Percentiles rank a stretch among this genome's conserved stretches.
phyloP scores from a whole-genome alignment of 2,113 vertebrate species.

The Gymnobelideus leadbeateri region DNA sequence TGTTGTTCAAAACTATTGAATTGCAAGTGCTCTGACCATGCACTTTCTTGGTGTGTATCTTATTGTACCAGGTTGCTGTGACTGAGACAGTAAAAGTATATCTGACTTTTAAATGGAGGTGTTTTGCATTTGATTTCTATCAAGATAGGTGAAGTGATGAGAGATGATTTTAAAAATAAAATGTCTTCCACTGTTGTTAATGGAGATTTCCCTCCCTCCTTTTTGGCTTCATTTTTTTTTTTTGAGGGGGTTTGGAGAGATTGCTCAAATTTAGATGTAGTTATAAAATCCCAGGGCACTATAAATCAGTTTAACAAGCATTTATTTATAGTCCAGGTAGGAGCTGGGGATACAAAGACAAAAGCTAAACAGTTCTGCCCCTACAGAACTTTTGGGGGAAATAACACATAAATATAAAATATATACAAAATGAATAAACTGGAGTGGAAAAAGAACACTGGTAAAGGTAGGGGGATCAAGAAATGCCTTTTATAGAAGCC shows the following conservation, averaged over 20 bases:
- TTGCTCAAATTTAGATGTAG: background rate
- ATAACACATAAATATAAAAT: background rate
- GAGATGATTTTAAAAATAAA: constrained; percentile 79
- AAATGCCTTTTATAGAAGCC: background rate
- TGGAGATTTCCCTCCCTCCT: constrained; percentile 3
- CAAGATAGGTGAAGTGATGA: constrained; percentile 79
- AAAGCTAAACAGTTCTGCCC: background rate
- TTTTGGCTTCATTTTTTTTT: background rate
- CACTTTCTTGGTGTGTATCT: constrained; percentile 83
- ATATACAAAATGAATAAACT: background rate
- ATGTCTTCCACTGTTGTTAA: constrained; percentile 75
- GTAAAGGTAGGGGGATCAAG: background rate
- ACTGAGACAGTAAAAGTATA: constrained; percentile 83
- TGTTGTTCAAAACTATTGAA: constrained; percentile 80
- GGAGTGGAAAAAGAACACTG: background rate
- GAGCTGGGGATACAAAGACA: background rate
- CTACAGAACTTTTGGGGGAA: background rate
- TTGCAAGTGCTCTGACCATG: constrained; percentile 75
- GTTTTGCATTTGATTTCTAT: constrained; percentile 86
- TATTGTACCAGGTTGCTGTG: constrained; percentile 85
- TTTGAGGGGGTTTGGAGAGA: background rate
- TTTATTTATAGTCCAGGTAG: background rate
- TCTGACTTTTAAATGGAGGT: constrained; percentile 85
- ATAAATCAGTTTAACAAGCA: background rate
- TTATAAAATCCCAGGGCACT: constrained; percentile 16